Evolutionary conservation across 1,140 invertebrate genomes (phyloP).

Genomic region (Antheraea pernyi): DNA sequence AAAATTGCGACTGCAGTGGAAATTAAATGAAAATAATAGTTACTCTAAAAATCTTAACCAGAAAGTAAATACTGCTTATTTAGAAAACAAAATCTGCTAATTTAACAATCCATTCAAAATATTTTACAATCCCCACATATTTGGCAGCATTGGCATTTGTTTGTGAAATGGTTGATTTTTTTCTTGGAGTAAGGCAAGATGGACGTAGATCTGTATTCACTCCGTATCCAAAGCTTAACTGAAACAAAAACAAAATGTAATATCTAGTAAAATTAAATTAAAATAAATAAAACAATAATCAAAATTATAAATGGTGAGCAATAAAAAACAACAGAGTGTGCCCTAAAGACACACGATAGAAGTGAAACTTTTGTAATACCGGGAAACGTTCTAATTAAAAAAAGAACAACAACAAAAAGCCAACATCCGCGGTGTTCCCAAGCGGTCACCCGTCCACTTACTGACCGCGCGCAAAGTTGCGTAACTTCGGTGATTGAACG

Average conservation of each 20-base stretch:
- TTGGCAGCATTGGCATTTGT: background rate
- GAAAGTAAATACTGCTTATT: conserved; percentile 36
- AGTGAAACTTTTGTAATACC: no score
- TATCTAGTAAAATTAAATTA: background rate
- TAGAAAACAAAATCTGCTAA: conserved; percentile 40
- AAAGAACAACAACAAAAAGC: no score
- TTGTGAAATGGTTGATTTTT: background rate
- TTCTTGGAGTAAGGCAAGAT: conserved; percentile 34
- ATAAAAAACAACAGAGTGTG: no score
- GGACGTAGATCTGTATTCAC: conserved; percentile 45
- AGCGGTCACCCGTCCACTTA: no score
- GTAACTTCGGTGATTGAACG: no score
- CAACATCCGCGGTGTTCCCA: no score
- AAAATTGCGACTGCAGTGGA: no score
- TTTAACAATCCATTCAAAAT: conserved; percentile 45
- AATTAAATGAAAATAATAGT: conserved; percentile 9
- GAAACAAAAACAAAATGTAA: background rate
- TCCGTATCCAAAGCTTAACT: conserved; percentile 63
- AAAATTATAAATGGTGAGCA: background rate
- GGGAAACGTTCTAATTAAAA: no score
- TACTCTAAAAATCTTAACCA: conserved; percentile 45
- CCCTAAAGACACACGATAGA: no score
- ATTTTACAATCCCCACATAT: conserved; percentile 33
- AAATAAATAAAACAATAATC: no score
- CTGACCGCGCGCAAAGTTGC: no score